Evolutionary conservation across 2,113 vertebrate genomes (phyloP).

Genomic region (Dipodomys spectabilis): DNA sequence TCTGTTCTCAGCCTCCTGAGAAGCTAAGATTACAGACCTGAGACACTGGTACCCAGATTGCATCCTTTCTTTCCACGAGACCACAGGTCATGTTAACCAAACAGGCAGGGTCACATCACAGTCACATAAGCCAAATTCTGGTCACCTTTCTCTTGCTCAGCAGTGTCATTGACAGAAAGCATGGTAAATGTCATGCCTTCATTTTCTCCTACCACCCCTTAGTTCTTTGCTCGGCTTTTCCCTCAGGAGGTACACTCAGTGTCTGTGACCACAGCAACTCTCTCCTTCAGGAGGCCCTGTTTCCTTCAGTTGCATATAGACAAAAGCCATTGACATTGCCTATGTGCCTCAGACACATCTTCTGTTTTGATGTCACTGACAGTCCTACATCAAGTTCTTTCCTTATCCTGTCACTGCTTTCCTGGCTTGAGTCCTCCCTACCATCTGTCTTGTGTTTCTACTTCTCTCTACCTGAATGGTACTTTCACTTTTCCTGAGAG

Average conservation of each 20-base stretch:
- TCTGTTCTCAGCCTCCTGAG: too few relatives aligned
- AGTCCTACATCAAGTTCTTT: not conserved
- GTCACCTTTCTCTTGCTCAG: not conserved
- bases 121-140: not conserved
- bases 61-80: not conserved
- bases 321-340: not conserved
- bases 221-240: not conserved
- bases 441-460: not conserved
- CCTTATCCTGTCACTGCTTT: not conserved
- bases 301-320: not conserved
- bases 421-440: not conserved
- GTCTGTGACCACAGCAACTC: not conserved
- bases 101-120: not conserved
- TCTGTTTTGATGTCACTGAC: not conserved
- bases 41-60: too few relatives aligned
- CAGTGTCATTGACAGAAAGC: not conserved
- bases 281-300: not conserved
- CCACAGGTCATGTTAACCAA: not conserved
- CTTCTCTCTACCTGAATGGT: not conserved
- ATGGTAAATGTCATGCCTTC: not conserved
- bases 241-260: not conserved
- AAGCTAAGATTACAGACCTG: too few relatives aligned
- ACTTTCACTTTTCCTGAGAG: not conserved
- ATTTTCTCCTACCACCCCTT: not conserved
- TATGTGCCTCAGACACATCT: not conserved